Conservation (phyloP, 2,113 vertebrate species). For the Arothron firmamentum region DNA sequence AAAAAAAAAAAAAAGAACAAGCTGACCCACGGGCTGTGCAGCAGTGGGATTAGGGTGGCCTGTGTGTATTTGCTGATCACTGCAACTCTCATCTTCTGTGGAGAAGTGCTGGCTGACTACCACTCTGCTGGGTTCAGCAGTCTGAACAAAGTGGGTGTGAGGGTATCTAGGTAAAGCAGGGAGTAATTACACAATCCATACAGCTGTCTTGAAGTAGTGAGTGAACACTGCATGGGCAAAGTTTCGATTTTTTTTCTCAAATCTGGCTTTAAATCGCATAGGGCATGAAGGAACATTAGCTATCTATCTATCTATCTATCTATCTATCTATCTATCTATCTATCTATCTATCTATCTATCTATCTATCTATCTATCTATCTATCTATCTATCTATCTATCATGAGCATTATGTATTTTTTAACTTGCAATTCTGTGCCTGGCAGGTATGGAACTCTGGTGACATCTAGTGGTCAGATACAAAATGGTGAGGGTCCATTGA, state of each 20-base stretch:
- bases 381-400: background rate
- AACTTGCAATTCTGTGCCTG: too few relatives aligned
- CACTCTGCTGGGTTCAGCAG: conserved; percentile 75
- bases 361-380: too few relatives aligned
- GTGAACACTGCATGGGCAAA: background rate
- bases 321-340: too few relatives aligned
- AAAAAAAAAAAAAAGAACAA: conserved; percentile 25
- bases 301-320: too few relatives aligned
- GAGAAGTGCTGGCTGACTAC: conserved; percentile 58
- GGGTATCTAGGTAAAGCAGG: conserved; percentile 46
- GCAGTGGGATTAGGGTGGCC: conserved; percentile 67
- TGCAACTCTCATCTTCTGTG: conserved; percentile 61
- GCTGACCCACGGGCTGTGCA: conserved; percentile 42
- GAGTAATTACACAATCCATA: conserved; percentile 28
- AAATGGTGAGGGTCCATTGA: background rate
- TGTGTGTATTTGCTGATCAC: conserved; percentile 71
- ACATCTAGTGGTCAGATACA: conserved; percentile 59
- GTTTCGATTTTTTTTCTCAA: background rate
- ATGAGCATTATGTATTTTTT: too few relatives aligned
- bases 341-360: too few relatives aligned
- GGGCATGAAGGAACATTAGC: too few relatives aligned
- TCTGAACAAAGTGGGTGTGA: conserved; percentile 66
- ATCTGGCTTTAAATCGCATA: background rate
- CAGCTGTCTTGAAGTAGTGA: conserved; percentile 20
- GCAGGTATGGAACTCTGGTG: conserved; percentile 44